Evolutionary conservation across 2,888 invertebrate species (phyloP).

Genomic region (Copidosoma aretas): DNA sequence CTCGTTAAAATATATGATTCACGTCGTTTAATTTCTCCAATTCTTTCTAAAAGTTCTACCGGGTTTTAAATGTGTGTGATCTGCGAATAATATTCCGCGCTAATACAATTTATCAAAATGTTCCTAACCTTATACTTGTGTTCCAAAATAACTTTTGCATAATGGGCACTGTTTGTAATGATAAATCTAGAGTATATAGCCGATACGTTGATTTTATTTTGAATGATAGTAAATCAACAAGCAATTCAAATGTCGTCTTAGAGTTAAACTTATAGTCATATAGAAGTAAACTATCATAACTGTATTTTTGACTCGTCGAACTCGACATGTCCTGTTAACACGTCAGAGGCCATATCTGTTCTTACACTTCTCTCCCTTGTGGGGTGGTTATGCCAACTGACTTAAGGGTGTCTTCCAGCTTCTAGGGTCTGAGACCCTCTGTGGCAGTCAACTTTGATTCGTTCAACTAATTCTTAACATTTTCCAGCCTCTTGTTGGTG

Average conservation of each 20-base stretch:
- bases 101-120: slow-evolving; percentile 33
- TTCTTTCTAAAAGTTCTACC: slow-evolving; percentile 25
- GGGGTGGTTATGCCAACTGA: too few relatives aligned
- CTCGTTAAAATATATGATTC: slow-evolving; percentile 27
- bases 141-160: slow-evolving; percentile 18
- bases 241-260: slow-evolving; percentile 38
- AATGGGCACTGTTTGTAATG: neutral
- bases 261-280: slow-evolving; percentile 33
- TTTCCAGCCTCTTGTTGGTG: too few relatives aligned
- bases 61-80: slow-evolving; percentile 26
- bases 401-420: too few relatives aligned
- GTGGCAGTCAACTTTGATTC: too few relatives aligned
- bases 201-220: slow-evolving; percentile 32
- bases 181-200: slow-evolving; percentile 31
- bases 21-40: slow-evolving; percentile 29
- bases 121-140: slow-evolving; percentile 36
- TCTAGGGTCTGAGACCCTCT: too few relatives aligned
- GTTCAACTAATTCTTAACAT: too few relatives aligned
- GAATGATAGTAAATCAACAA: slow-evolving; percentile 35
- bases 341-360: too few relatives aligned
- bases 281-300: neutral
- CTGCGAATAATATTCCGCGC: slow-evolving; percentile 27
- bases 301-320: neutral
- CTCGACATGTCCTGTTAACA: too few relatives aligned
- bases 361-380: too few relatives aligned